A percentile compares a stretch with the other conserved stretches of the same genome.
Evolutionary conservation across 2,113 vertebrate genomes (phyloP).

Genomic region (Struthidea cinerea): DNA sequence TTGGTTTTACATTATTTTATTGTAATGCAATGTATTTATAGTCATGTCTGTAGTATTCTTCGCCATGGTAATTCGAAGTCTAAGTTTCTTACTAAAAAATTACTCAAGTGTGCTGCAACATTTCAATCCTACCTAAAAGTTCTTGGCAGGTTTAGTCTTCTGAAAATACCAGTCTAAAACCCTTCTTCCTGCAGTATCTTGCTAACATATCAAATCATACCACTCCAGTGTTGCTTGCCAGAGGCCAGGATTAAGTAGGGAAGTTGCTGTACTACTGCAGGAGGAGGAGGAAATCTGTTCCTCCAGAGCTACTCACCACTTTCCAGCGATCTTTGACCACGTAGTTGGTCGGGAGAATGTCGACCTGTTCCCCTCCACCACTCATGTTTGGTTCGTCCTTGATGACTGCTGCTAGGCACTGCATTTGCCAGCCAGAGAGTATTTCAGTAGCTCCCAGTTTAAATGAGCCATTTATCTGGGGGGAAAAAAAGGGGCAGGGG

Average conservation of each 20-base stretch:
- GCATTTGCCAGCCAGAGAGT: constrained; percentile 91
- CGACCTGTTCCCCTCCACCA: constrained; percentile 92
- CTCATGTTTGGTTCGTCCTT: constrained; percentile 99
- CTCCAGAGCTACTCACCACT: constrained; percentile 85
- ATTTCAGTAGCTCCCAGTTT: constrained; percentile 90
- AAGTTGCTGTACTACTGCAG: not conserved
- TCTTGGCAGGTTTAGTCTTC: not conserved
- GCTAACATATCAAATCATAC: not conserved
- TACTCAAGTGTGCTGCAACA: not conserved
- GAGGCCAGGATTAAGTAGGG: not conserved
- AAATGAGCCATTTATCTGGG: constrained; percentile 95
- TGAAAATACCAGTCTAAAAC: not conserved
- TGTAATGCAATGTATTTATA: not conserved
- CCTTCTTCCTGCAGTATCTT: not conserved
- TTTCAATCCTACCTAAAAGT: not conserved
- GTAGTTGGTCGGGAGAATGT: constrained; percentile 96
- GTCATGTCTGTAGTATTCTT: not conserved
- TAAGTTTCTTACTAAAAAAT: not conserved
- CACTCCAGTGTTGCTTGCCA: not conserved
- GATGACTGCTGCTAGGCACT: constrained; percentile 93
- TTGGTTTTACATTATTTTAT: not conserved
- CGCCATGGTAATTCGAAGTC: not conserved
- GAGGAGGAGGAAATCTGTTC: not conserved
- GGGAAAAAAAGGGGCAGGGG: not conserved
- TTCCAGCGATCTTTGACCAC: constrained; percentile 99